A percentile compares a stretch with the other conserved stretches of the same genome.
These are phyloP conservation scores for Daphoenositta chrysoptera DNA, from an alignment of 2,113 vertebrate species.

Conservation along the genomic window DNA sequence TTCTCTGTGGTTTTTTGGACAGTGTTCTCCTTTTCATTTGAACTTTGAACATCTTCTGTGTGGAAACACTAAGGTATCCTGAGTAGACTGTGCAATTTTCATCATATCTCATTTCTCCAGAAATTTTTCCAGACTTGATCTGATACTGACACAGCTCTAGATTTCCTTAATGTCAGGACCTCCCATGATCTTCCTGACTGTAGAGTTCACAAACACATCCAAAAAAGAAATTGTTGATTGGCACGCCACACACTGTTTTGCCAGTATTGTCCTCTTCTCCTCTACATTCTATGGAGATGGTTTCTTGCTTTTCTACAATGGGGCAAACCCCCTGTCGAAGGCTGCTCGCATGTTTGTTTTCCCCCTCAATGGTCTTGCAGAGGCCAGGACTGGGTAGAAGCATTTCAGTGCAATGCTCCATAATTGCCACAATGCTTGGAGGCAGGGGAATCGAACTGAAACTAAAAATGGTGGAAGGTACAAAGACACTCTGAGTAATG, in stretches of 20 bases:
- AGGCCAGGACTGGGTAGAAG: background rate
- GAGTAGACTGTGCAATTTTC: background rate
- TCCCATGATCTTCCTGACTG: background rate
- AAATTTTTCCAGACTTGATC: background rate
- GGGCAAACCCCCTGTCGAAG: background rate
- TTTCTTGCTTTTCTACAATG: background rate
- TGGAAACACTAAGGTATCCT: background rate
- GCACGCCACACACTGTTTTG: rapidly evolving
- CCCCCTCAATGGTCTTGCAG: background rate
- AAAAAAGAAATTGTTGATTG: background rate
- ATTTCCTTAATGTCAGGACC: background rate
- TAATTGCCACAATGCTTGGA: background rate
- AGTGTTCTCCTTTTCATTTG: background rate
- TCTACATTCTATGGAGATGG: background rate
- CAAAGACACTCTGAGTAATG: background rate
- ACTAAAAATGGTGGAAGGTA: background rate
- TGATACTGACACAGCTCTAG: background rate
- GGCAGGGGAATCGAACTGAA: background rate
- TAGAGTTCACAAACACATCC: background rate
- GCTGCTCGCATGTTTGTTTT: background rate
- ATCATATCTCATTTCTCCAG: background rate
- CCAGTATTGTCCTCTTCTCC: background rate
- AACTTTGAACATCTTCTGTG: background rate
- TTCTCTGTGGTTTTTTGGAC: background rate
- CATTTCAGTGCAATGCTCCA: background rate